Conservation (phyloP, 1,140 invertebrate species). For the Calephelis nemesis region DNA sequence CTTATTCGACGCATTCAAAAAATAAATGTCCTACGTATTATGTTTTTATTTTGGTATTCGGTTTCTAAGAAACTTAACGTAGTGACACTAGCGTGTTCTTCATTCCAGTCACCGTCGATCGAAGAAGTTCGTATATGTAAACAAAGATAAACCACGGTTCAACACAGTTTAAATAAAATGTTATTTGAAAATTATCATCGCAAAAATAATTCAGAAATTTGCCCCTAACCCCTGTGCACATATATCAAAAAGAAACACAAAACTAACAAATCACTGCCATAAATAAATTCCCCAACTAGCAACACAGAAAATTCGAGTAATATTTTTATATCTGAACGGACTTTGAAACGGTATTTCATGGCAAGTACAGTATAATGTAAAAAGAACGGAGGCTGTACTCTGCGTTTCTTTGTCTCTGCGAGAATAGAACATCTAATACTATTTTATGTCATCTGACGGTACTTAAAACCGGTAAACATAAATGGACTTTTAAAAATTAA, state of each 20-base stretch:
- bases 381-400: background rate
- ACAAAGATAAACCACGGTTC: too few relatives aligned
- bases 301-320: conserved; percentile 5
- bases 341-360: conserved; percentile 10
- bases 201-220: background rate
- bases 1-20: too few relatives aligned
- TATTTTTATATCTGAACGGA: conserved; percentile 14
- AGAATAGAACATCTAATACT: background rate
- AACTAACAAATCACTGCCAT: background rate
- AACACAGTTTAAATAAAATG: too few relatives aligned
- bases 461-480: background rate
- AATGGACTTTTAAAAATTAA: too few relatives aligned
- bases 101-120: too few relatives aligned
- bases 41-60: too few relatives aligned
- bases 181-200: too few relatives aligned
- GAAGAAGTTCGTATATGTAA: too few relatives aligned
- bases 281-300: background rate
- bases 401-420: background rate
- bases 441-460: background rate
- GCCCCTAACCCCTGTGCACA: background rate
- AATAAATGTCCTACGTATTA: too few relatives aligned
- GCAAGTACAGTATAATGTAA: conserved; percentile 2
- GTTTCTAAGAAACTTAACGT: too few relatives aligned
- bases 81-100: too few relatives aligned
- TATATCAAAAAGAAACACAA: background rate